phyloP scores from a whole-genome alignment of 2,113 vertebrate genomes.

The Laticauda colubrina region DNA sequence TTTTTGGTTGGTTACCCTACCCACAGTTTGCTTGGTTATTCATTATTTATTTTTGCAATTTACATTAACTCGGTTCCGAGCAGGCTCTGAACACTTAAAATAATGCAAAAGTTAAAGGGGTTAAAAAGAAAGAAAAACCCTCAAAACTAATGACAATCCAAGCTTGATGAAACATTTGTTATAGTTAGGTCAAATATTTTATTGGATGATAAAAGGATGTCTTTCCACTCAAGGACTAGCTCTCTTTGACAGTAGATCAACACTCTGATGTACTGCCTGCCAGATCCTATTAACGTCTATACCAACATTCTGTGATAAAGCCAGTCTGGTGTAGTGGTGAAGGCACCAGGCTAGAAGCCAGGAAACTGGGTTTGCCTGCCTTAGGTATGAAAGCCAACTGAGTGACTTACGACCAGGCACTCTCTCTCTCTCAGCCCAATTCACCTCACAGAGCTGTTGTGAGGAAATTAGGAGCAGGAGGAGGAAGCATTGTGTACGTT shows the following conservation, averaged over 20 bases:
- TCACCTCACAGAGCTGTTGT: not conserved
- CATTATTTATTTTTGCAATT: not conserved
- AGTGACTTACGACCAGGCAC: not conserved
- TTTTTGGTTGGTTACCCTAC: not conserved
- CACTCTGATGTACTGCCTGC: not conserved
- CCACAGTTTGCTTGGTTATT: not conserved
- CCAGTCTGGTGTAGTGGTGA: not conserved
- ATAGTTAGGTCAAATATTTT: not conserved
- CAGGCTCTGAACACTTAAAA: not conserved
- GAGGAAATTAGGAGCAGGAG: not conserved
- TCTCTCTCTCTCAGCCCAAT: not conserved
- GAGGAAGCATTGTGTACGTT: not conserved
- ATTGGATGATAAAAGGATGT: not conserved
- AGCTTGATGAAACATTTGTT: not conserved
- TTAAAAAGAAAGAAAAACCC: not conserved
- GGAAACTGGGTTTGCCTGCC: not conserved
- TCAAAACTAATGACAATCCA: not conserved
- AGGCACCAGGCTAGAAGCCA: not conserved
- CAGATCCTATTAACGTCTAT: not conserved
- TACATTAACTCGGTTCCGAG: not conserved
- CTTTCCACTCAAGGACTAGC: not conserved
- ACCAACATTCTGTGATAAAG: not conserved
- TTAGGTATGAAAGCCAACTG: not conserved
- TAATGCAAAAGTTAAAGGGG: not conserved
- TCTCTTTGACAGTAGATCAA: not conserved